Percentiles rank a stretch among this genome's conserved stretches.
Evolutionary conservation across 2,888 invertebrate genomes (phyloP).

Genomic region (Taenaris catops): DNA sequence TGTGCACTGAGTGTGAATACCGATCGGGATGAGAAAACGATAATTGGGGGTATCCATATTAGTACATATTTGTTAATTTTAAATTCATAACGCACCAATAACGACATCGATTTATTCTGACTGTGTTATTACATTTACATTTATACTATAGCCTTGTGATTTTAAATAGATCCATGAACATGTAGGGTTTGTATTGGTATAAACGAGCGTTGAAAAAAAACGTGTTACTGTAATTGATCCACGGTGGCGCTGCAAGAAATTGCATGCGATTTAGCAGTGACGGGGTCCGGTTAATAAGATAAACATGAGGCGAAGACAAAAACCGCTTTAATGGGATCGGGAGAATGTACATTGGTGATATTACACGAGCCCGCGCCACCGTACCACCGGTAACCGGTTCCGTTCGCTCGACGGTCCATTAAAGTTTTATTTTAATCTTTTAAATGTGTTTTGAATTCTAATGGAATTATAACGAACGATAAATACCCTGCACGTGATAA

Average conservation of each 20-base stretch:
- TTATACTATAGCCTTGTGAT: too few species aligned
- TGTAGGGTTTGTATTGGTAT: conserved; percentile 4
- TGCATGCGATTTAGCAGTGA: conserved; percentile 44
- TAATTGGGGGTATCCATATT: too few species aligned
- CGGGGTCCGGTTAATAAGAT: conserved; percentile 47
- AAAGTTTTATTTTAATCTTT: conserved; percentile 47
- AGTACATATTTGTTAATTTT: too few species aligned
- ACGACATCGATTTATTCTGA: too few species aligned
- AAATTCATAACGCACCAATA: too few species aligned
- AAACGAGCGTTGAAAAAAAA: conserved; percentile 16
- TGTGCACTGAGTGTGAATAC: conserved; percentile 45
- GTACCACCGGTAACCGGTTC: conserved; percentile 39
- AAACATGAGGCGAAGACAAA: conserved; percentile 56
- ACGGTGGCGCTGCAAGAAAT: conserved; percentile 42
- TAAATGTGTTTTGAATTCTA: conserved; percentile 44
- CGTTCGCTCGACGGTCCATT: conserved; percentile 41
- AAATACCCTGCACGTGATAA: background rate
- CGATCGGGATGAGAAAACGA: too few species aligned
- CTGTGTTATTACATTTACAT: too few species aligned
- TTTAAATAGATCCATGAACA: background rate
- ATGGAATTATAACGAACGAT: conserved; percentile 46
- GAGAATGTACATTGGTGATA: conserved; percentile 55
- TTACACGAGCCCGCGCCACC: conserved; percentile 42
- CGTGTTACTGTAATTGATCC: conserved; percentile 36
- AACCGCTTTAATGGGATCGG: conserved; percentile 54